Conservation (phyloP, 2,888 invertebrate species). For the Serripes groenlandicus region DNA sequence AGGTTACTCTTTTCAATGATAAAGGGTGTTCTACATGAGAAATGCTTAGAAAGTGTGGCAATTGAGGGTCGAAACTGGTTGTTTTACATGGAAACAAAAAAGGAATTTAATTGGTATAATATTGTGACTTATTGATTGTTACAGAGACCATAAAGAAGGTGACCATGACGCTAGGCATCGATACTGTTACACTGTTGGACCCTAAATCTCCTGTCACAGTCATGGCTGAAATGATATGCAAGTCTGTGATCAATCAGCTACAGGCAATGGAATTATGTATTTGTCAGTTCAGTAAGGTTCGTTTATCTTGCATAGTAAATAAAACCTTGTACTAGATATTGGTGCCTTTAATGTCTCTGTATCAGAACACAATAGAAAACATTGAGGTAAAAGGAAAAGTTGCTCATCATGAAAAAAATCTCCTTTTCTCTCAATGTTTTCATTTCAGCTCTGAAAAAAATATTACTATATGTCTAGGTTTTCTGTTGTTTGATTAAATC, state of each 20-base stretch:
- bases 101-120: too few relatives aligned
- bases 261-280: slow-evolving; percentile 73
- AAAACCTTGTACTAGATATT: too few relatives aligned
- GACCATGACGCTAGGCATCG: slow-evolving; percentile 71
- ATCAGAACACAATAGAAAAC: not conserved
- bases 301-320: too few relatives aligned
- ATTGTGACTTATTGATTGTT: too few relatives aligned
- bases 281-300: slow-evolving; percentile 28
- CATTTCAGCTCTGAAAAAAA: not conserved
- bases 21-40: too few relatives aligned
- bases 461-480: too few relatives aligned
- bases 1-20: too few relatives aligned
- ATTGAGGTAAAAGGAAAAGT: slow-evolving; percentile 3
- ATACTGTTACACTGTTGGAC: slow-evolving; percentile 73
- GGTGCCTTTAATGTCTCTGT: too few relatives aligned
- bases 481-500: too few relatives aligned
- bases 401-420: not conserved
- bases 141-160: slow-evolving; percentile 73
- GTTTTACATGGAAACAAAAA: too few relatives aligned
- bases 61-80: too few relatives aligned
- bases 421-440: slow-evolving; percentile 6
- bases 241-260: slow-evolving; percentile 74
- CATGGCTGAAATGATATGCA: slow-evolving; percentile 64
- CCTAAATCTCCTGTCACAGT: slow-evolving; percentile 55
- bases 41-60: too few relatives aligned